Conservation (phyloP, 2,888 invertebrate genomes). For the Apamea crenata region DNA sequence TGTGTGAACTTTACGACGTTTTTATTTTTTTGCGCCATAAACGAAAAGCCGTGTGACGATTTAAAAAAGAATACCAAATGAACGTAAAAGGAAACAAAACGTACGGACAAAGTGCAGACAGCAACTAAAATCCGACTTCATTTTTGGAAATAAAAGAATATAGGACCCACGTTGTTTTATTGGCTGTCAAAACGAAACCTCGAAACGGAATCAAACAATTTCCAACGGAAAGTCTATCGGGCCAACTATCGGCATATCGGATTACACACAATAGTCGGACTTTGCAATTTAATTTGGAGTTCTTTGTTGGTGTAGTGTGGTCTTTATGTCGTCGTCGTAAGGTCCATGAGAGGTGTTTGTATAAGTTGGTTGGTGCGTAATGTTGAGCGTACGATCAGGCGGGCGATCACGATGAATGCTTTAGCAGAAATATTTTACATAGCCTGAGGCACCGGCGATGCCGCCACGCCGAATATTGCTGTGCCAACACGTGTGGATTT, state of each 20-base stretch:
- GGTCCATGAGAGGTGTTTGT: conserved; percentile 66
- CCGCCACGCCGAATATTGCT: conserved; percentile 86
- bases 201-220: conserved; percentile 84
- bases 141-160: conserved; percentile 62
- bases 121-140: conserved; percentile 61
- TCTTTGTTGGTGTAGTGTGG: conserved; percentile 64
- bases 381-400: conserved; percentile 85
- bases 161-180: conserved; percentile 67
- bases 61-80: conserved; percentile 61
- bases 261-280: conserved; percentile 84
- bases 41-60: conserved; percentile 62
- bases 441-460: conserved; percentile 85
- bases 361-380: conserved; percentile 79
- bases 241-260: conserved; percentile 85
- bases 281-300: conserved; percentile 72
- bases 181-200: conserved; percentile 77
- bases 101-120: conserved; percentile 62
- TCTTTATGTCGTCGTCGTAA: conserved; percentile 72
- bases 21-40: conserved; percentile 60
- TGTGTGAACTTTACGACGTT: conserved; percentile 64
- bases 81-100: conserved; percentile 60
- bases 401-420: conserved; percentile 90
- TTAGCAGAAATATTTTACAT: conserved; percentile 90
- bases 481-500: conserved; percentile 86
- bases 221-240: conserved; percentile 82